phyloP scores from a whole-genome alignment of 2,113 vertebrate genomes.

The Grammomys dolichurus region DNA sequence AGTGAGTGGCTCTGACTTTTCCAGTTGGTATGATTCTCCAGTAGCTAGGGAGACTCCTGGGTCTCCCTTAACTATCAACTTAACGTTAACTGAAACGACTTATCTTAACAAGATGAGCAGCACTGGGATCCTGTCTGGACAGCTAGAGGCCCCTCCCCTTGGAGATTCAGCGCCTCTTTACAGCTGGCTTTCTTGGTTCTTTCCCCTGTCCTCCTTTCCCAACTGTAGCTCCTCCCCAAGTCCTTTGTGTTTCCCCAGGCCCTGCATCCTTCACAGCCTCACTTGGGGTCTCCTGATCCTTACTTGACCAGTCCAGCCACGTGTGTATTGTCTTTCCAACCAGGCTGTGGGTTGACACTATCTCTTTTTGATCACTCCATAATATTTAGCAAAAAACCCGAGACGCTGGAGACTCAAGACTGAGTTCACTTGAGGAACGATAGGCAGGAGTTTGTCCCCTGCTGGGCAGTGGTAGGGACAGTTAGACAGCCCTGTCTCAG shows the following conservation, averaged over 20 bases:
- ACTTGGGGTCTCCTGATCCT: background rate
- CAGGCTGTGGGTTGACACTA: background rate
- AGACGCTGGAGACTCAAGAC: background rate
- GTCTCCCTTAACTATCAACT: background rate
- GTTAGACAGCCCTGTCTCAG: background rate
- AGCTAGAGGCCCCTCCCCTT: background rate
- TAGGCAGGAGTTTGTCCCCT: background rate
- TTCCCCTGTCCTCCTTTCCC: background rate
- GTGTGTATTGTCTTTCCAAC: background rate
- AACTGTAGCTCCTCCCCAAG: background rate
- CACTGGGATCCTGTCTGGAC: background rate
- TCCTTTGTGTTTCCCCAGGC: background rate
- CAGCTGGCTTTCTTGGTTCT: background rate
- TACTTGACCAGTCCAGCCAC: background rate
- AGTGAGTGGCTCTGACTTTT: background rate
- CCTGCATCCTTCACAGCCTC: background rate
- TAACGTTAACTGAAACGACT: too few relatives aligned
- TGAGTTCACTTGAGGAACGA: background rate
- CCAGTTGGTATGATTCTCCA: background rate
- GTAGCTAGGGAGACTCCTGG: background rate
- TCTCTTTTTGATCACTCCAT: background rate
- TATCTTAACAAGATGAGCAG: background rate
- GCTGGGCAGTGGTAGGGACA: too few relatives aligned
- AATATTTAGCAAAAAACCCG: background rate
- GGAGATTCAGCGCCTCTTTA: background rate